A percentile compares a stretch with the other conserved stretches of the same genome.
Evolutionary conservation across 2,113 vertebrate species (phyloP).

Genomic region (Oncorhynchus kisutch): DNA sequence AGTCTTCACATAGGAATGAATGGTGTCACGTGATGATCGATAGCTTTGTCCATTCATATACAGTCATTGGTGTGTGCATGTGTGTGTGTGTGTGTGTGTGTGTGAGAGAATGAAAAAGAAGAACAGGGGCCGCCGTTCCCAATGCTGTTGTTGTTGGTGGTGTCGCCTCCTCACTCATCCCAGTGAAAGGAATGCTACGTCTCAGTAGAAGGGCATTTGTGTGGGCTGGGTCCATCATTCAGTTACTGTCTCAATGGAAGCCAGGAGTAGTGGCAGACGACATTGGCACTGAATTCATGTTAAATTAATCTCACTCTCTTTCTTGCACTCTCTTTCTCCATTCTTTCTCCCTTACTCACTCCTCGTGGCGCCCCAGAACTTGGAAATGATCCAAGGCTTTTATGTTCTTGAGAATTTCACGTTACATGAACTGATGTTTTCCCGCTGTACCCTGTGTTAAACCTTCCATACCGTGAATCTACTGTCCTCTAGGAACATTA

Average conservation of each 20-base stretch:
- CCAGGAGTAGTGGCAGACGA: slow-evolving; percentile 51
- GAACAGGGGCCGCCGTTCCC: slow-evolving; percentile 50
- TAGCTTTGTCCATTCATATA: slow-evolving; percentile 30
- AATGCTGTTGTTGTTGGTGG: slow-evolving; percentile 65
- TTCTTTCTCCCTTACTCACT: slow-evolving; percentile 1
- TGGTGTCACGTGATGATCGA: no score
- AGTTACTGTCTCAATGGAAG: slow-evolving; percentile 50
- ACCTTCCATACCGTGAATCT: not conserved
- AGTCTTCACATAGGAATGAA: no score
- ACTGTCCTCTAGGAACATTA: not conserved
- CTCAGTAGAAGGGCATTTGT: slow-evolving; percentile 66
- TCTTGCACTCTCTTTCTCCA: slow-evolving; percentile 16
- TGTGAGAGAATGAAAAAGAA: slow-evolving; percentile 61
- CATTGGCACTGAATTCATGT: slow-evolving; percentile 23
- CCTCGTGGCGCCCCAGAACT: slow-evolving; percentile 36
- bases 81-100: slow-evolving; percentile 51
- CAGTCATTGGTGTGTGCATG: slow-evolving; percentile 38
- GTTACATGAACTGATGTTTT: not conserved
- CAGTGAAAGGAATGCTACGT: slow-evolving; percentile 63
- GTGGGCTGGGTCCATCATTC: slow-evolving; percentile 69
- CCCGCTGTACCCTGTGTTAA: not conserved
- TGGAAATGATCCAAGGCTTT: not conserved
- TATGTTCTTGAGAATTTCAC: not conserved
- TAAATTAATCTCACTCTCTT: slow-evolving; percentile 26
- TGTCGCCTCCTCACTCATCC: slow-evolving; percentile 73